phyloP scores from a whole-genome alignment of 2,113 vertebrate genomes.

The Anthoscopus minutus region DNA sequence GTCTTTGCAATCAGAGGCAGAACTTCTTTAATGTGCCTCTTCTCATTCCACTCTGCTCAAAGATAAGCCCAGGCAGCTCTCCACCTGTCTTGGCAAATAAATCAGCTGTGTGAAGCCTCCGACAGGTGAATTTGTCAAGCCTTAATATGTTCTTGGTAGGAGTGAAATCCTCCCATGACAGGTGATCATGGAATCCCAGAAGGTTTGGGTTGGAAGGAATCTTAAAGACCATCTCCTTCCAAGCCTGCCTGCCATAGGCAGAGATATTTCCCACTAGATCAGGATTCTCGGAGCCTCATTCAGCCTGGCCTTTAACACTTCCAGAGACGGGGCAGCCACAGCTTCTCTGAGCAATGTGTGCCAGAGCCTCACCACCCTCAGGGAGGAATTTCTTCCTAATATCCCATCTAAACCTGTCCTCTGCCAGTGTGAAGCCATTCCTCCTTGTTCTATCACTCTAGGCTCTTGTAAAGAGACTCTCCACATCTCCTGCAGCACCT shows the following conservation, averaged over 20 bases:
- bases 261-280: neutral
- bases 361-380: neutral
- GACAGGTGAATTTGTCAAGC: slow-evolving; percentile 36
- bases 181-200: neutral
- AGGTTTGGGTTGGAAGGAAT: neutral
- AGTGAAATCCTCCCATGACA: neutral
- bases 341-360: rapidly evolving
- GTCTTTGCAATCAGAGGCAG: neutral
- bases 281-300: neutral
- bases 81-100: slow-evolving; percentile 41
- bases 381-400: neutral
- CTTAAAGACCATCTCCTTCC: neutral
- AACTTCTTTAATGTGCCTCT: slow-evolving; percentile 22
- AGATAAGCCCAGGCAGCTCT: neutral
- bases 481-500: neutral
- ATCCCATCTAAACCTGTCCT: neutral
- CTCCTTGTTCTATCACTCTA: neutral
- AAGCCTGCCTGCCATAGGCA: neutral
- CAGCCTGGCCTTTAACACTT: neutral
- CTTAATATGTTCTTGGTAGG: neutral
- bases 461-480: neutral
- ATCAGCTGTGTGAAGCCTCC: neutral
- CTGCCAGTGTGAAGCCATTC: neutral
- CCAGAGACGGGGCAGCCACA: neutral
- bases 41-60: neutral